These are phyloP conservation scores for Lasioglossum calceatum DNA, from an alignment of 2,888 invertebrate genomes.

Conservation along the genomic window DNA sequence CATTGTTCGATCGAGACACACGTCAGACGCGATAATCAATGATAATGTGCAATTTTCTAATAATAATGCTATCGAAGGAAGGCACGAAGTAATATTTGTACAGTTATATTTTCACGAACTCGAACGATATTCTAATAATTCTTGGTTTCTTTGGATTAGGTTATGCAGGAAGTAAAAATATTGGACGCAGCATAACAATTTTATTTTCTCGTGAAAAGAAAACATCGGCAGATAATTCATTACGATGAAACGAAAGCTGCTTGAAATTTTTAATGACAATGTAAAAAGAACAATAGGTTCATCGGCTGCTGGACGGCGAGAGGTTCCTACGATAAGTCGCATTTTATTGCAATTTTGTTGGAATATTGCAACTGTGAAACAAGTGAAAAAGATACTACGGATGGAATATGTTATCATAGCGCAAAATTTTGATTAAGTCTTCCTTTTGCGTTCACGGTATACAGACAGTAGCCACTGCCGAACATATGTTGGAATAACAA, in stretches of 20 bases:
- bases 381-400: constrained; percentile 5
- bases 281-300: constrained; percentile 36
- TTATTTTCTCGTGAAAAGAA: constrained; percentile 23
- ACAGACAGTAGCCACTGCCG: constrained; percentile 42
- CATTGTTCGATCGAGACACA: constrained; percentile 10
- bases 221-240: constrained; percentile 19
- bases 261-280: constrained; percentile 35
- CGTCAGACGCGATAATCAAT: constrained; percentile 25
- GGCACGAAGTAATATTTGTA: constrained; percentile 36
- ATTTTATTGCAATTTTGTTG: constrained; percentile 35
- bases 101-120: constrained; percentile 47
- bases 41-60: constrained; percentile 57
- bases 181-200: constrained; percentile 19
- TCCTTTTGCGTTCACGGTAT: constrained; percentile 53
- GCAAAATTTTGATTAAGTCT: constrained; percentile 47
- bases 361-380: constrained; percentile 12
- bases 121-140: constrained; percentile 32
- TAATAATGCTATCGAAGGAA: constrained; percentile 20
- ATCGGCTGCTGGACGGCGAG: constrained; percentile 68
- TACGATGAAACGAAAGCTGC: constrained; percentile 11
- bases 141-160: constrained; percentile 24
- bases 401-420: constrained; percentile 16
- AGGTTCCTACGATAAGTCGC: constrained; percentile 37
- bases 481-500: constrained; percentile 28
- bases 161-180: constrained; percentile 14